A percentile compares a stretch with the other conserved stretches of the same genome.
Conservation (phyloP, 2,888 invertebrate genomes). For the Cryptocheilus praepositus region DNA sequence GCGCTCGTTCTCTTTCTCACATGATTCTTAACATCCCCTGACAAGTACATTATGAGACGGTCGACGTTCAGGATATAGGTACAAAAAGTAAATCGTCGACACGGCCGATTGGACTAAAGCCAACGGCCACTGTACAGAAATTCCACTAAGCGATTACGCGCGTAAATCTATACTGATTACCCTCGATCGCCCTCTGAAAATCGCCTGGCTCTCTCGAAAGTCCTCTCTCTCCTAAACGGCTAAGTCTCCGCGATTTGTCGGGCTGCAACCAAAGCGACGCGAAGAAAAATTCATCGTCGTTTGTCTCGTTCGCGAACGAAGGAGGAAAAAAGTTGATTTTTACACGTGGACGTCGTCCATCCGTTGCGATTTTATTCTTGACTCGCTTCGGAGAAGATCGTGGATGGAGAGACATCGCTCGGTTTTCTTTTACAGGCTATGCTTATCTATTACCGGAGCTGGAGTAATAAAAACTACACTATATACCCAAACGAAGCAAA, state of each 20-base stretch:
- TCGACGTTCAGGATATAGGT: conserved; percentile 42
- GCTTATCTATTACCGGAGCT: conserved; percentile 24
- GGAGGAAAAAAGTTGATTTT: background rate
- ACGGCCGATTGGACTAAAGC: conserved; percentile 33
- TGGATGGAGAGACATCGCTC: too few species aligned
- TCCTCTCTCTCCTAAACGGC: too few species aligned
- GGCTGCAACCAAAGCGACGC: too few species aligned
- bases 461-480: too few species aligned
- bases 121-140: conserved; percentile 42
- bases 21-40: conserved; percentile 16
- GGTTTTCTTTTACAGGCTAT: conserved; percentile 28
- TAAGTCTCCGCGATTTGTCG: too few species aligned
- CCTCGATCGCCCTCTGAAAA: conserved; percentile 40
- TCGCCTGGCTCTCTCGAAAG: conserved; percentile 9
- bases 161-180: conserved; percentile 16
- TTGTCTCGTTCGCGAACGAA: too few species aligned
- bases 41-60: background rate
- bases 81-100: conserved; percentile 67
- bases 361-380: conserved; percentile 13
- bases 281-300: too few species aligned
- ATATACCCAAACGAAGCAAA: too few species aligned
- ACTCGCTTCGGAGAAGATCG: conserved; percentile 31
- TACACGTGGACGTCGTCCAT: conserved; percentile 7
- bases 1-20: conserved; percentile 7
- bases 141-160: conserved; percentile 26